Base-by-base conservation (phyloP, 2,113 vertebrate genomes). In the Rhodinocichla rosea region DNA sequence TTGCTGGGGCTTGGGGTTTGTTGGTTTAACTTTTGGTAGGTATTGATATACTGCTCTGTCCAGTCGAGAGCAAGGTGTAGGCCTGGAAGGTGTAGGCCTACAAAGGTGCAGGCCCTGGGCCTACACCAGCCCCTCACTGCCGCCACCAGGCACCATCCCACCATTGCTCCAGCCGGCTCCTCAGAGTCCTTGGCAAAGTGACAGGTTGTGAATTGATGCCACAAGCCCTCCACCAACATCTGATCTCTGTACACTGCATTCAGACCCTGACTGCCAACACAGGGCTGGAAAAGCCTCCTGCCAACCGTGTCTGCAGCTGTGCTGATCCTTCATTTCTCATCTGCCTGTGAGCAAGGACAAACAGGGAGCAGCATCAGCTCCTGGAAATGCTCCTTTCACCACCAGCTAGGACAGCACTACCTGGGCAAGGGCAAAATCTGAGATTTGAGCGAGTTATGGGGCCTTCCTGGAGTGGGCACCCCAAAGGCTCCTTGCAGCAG, bases 371-470 rank as follows among this genome's bases (percentile, higher is more conserved):
- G 32, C 39, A 33, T 22, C 65, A 24, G 18, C 27, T 45, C 47
- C 76, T 67, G 57, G 28, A 63, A 86, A 44, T 17, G 39, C 1
- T 81, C 21, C 19, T 33, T 77, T 77, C 35, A 7, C 35, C n/a
- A 27, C 10, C 65, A 9, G 4, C 26, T 18, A 15, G 69, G 40
- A 42, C 30, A 52, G 40, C 47, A 11, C 33, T 18, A 1, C 35
- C 49, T 2, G 0, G 40, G 32, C 13, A 28, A 77, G 55, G 22
- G 18, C 0, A 0, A 18, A 7, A 15, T 13, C 63, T 47, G 52
- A 47, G 32, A 26, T 53, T 22, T 7, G 20, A 73, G n/a, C 5
- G 7, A 64, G 7, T 39, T 39, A 18, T 0, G 4, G 27, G 35
- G 11, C 30, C 23, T 55, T 60, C 17, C 39, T n/a, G 56, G 23